Evolutionary conservation across 2,797 vertebrate genomes (phyloP).

Genomic region (Morus bassanus): DNA sequence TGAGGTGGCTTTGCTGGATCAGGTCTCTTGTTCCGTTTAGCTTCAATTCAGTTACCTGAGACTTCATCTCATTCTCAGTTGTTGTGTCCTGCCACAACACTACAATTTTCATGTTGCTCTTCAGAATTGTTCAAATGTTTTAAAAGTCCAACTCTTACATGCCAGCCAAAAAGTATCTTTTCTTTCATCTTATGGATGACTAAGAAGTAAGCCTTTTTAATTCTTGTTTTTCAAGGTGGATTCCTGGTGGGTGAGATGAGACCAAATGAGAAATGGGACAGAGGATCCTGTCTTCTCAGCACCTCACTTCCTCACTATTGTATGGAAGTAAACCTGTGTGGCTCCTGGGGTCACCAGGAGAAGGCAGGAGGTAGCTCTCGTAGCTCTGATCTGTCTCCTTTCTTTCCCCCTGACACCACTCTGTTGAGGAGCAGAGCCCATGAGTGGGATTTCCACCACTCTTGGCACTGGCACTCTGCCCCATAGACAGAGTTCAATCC

Average conservation of each 20-base stretch:
- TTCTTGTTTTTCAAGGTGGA: not conserved
- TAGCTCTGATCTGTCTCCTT: not conserved
- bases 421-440: not conserved
- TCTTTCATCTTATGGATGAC: not conserved
- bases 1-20: not conserved
- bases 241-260: not conserved
- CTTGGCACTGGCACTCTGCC: not conserved
- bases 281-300: not conserved
- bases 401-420: not conserved
- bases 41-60: not conserved
- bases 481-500: not conserved
- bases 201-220: not conserved
- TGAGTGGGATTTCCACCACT: not conserved
- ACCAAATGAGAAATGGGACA: not conserved
- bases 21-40: not conserved
- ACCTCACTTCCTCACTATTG: not conserved
- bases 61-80: not conserved
- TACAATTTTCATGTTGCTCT: not conserved
- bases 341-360: not conserved
- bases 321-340: not conserved
- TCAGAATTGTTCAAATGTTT: not conserved
- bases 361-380: not conserved
- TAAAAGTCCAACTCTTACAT: not conserved
- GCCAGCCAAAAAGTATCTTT: not conserved
- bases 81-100: not conserved